Evolutionary conservation across 53 echinoderm and acorn worm species (phyloP).

Genomic region (Pentamera pediparva): DNA sequence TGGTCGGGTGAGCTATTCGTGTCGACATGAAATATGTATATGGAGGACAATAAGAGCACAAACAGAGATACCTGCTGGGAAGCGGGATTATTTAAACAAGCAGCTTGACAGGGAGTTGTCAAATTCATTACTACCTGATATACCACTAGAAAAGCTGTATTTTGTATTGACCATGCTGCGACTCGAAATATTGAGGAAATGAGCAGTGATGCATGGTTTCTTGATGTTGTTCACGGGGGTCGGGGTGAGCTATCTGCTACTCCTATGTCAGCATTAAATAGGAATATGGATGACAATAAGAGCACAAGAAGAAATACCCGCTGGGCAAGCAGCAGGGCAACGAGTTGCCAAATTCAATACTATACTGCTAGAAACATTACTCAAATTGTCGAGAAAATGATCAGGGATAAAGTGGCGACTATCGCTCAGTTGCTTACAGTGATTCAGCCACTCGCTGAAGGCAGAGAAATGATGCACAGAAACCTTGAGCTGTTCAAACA

Average conservation of each 20-base stretch:
- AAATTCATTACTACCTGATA: neutral
- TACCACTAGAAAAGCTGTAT: neutral
- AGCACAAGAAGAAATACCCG: too few species aligned
- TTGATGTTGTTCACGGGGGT: too few species aligned
- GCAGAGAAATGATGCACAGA: neutral
- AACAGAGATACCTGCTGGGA: neutral
- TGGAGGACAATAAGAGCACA: neutral
- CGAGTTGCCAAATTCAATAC: too few species aligned
- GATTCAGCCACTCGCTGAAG: neutral
- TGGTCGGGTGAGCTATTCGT: neutral
- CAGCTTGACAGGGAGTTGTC: neutral
- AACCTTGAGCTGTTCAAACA: neutral
- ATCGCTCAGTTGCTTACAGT: neutral
- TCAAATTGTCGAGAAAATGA: constrained; percentile 25
- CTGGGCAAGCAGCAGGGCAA: too few species aligned
- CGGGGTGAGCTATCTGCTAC: too few species aligned
- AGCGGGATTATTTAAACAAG: neutral
- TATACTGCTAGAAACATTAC: too few species aligned
- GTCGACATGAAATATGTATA: neutral
- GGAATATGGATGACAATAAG: too few species aligned
- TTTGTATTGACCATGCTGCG: constrained; percentile 32
- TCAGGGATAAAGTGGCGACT: neutral
- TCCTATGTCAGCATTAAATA: too few species aligned
- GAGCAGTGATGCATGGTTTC: too few species aligned
- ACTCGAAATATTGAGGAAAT: too few species aligned